Evolutionary conservation across 2,113 vertebrate species (phyloP).

Genomic region (Hippocampus mohnikei): DNA sequence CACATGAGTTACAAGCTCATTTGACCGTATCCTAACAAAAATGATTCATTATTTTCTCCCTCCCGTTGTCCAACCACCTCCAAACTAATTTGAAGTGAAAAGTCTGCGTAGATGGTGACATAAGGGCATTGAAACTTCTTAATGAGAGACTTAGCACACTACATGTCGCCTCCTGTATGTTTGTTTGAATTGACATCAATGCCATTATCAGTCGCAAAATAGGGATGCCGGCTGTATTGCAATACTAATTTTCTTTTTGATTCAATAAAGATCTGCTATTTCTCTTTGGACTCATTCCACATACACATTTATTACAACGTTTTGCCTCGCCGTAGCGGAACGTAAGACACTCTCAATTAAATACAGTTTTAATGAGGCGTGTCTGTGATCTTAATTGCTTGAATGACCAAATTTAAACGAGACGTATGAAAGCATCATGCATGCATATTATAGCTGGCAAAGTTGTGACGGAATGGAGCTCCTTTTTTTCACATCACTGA

Average conservation of each 20-base stretch:
- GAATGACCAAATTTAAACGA: constrained; percentile 34
- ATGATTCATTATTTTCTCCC: constrained; percentile 22
- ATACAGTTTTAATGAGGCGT: constrained; percentile 31
- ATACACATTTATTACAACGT: background rate
- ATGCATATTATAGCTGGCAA: constrained; percentile 20
- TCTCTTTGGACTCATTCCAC: background rate
- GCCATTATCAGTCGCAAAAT: constrained; percentile 20
- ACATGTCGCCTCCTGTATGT: background rate
- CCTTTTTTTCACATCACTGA: constrained; percentile 33
- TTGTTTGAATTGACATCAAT: constrained; percentile 34
- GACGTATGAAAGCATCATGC: constrained; percentile 40
- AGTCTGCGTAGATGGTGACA: constrained; percentile 14
- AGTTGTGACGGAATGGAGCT: constrained; percentile 24
- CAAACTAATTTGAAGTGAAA: constrained; percentile 26
- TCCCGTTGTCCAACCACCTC: constrained; percentile 5
- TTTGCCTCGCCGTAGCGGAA: constrained; percentile 49
- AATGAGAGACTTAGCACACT: constrained; percentile 21
- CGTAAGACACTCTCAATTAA: constrained; percentile 53
- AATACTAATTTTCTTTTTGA: constrained; percentile 49
- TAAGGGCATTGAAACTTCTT: constrained; percentile 28
- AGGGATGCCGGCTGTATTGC: constrained; percentile 25
- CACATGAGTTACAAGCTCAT: constrained; percentile 24
- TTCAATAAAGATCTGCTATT: constrained; percentile 33
- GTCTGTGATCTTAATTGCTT: constrained; percentile 37
- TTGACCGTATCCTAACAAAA: constrained; percentile 30